phyloP scores from a whole-genome alignment of 1,140 invertebrate genomes.

The Drosophila nannoptera region DNA sequence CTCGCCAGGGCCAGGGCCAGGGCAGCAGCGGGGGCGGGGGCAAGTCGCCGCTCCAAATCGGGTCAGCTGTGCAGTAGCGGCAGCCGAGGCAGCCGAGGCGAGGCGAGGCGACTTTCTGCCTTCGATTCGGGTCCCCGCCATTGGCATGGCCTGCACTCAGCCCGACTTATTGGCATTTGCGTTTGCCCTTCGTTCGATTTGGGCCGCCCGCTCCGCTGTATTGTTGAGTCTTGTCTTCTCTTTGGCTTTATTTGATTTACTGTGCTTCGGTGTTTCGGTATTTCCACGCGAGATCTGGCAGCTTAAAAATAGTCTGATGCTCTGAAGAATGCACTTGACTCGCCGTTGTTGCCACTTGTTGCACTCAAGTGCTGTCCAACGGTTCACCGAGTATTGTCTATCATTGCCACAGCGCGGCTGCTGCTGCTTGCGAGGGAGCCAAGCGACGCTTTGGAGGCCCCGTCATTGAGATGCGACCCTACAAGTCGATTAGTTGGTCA shows the following conservation, averaged over 20 bases:
- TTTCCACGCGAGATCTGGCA: slow-evolving; percentile 47
- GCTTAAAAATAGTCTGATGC: slow-evolving; percentile 59
- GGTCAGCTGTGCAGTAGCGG: slow-evolving; percentile 69
- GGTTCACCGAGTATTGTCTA: slow-evolving; percentile 23
- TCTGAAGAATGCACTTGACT: slow-evolving; percentile 57
- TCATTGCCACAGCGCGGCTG: slow-evolving; percentile 36
- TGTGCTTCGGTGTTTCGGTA: slow-evolving; percentile 21
- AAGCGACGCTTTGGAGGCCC: slow-evolving; percentile 48
- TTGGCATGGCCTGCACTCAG: slow-evolving; percentile 21
- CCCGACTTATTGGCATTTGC: slow-evolving; percentile 52
- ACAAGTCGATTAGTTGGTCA: slow-evolving; percentile 71
- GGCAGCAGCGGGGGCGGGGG: neutral
- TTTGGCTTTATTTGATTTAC: neutral
- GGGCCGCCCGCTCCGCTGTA: slow-evolving; percentile 1
- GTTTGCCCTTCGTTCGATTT: slow-evolving; percentile 61
- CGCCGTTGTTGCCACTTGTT: slow-evolving; percentile 72
- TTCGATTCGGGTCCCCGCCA: slow-evolving; percentile 8
- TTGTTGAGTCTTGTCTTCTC: neutral
- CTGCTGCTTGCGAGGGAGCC: slow-evolving; percentile 26
- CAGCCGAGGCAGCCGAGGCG: slow-evolving; percentile 31
- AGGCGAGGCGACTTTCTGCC: slow-evolving; percentile 7
- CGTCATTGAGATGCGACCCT: slow-evolving; percentile 64
- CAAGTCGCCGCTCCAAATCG: slow-evolving; percentile 39
- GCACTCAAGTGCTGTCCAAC: slow-evolving; percentile 63
- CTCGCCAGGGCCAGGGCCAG: neutral